Evolutionary conservation across 2,888 invertebrate species (phyloP).

Genomic region (Seira musarum): DNA sequence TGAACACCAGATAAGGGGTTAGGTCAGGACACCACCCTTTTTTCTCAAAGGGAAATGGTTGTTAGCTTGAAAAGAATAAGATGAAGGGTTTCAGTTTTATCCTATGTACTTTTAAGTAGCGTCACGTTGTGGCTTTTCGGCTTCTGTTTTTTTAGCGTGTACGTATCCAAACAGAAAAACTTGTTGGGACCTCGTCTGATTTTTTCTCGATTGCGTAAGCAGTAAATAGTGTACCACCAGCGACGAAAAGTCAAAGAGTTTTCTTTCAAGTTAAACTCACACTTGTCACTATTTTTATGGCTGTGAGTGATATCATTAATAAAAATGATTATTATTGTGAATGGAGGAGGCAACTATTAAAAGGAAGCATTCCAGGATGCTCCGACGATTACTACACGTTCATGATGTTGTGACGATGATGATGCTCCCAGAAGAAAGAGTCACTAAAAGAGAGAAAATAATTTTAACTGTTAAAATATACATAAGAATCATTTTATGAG

Average conservation of each 20-base stretch:
- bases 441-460: no score
- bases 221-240: constrained; percentile 44
- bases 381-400: constrained; percentile 5
- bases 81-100: no score
- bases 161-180: no score
- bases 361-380: constrained; percentile 36
- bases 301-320: background rate
- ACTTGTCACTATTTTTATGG: constrained; percentile 21
- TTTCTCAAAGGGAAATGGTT: constrained; percentile 31
- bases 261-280: constrained; percentile 27
- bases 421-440: constrained; percentile 7
- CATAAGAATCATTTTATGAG: no score
- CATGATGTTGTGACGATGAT: constrained; percentile 20
- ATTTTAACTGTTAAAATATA: no score
- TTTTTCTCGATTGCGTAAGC: constrained; percentile 43
- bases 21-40: constrained; percentile 61
- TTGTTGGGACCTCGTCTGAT: constrained; percentile 18
- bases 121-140: constrained; percentile 7
- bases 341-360: constrained; percentile 11
- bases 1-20: constrained; percentile 59
- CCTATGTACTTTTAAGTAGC: no score
- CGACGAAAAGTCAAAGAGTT: constrained; percentile 20
- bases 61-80: no score
- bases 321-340: no score
- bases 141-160: constrained; percentile 46